A percentile compares a stretch with the other conserved stretches of the same genome.
phyloP scores from a whole-genome alignment of 2,113 vertebrate species.

The Sakesphorus luctuosus region DNA sequence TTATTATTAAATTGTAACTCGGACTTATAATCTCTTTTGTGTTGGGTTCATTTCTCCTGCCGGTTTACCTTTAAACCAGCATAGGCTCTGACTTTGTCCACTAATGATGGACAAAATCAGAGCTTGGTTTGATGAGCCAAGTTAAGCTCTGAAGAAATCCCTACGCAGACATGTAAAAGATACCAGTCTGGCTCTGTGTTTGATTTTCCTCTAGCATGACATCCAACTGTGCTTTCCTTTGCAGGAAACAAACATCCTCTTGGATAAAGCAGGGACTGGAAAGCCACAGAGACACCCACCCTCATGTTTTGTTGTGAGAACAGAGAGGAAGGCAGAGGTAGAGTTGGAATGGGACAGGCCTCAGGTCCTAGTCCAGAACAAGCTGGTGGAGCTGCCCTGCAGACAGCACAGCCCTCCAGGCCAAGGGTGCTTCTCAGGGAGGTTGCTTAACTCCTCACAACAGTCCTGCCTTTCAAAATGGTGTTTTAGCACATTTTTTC shows the following conservation, averaged over 20 bases:
- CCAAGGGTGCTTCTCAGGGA: neutral
- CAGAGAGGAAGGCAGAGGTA: neutral
- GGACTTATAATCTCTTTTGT: too few relatives aligned
- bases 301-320: neutral
- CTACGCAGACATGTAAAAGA: neutral
- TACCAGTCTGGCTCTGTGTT: neutral
- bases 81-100: neutral
- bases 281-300: neutral
- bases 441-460: neutral
- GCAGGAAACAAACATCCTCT: slow-evolving; percentile 26
- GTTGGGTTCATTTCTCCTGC: too few relatives aligned
- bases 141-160: neutral
- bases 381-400: neutral
- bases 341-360: fast-evolving
- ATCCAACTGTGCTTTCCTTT: neutral
- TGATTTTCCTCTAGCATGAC: neutral
- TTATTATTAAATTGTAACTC: too few relatives aligned
- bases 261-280: neutral
- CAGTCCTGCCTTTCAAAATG: neutral
- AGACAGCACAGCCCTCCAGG: fast-evolving
- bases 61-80: too few relatives aligned
- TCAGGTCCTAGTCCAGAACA: neutral
- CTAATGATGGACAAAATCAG: neutral
- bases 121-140: neutral
- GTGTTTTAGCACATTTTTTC: neutral